A percentile compares a stretch with the other conserved stretches of the same genome.
These are phyloP conservation scores for Orgyia antiqua DNA, from an alignment of 2,888 invertebrate genomes.

Conservation along the genomic window DNA sequence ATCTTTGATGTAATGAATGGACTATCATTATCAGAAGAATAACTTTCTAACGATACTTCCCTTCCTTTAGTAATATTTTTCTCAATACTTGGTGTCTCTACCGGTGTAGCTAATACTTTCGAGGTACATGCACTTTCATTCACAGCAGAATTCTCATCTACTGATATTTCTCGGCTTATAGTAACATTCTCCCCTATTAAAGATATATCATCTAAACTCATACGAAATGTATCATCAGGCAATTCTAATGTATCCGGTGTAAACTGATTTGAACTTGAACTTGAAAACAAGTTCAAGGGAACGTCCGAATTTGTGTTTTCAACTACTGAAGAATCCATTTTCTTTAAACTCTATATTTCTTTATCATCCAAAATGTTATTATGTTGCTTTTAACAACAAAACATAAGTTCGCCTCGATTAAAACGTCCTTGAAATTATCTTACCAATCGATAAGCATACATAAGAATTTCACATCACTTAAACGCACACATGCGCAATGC, in stretches of 20 bases:
- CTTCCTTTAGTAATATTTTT: too few species aligned
- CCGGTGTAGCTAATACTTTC: conserved; percentile 24
- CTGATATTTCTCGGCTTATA: conserved; percentile 42
- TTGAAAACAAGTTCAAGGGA: conserved; percentile 28
- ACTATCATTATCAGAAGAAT: conserved; percentile 14
- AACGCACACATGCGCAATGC: conserved; percentile 56
- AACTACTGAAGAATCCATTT: conserved; percentile 44
- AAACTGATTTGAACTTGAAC: conserved; percentile 52
- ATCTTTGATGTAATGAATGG: conserved; percentile 29
- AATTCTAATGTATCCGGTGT: conserved; percentile 51
- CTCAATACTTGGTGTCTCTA: conserved; percentile 27
- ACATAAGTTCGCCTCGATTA: conserved; percentile 30
- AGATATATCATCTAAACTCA: conserved; percentile 57
- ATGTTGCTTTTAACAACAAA: conserved; percentile 18
- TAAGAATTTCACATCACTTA: conserved; percentile 70
- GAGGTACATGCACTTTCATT: conserved; percentile 25
- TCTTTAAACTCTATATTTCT: conserved; percentile 11
- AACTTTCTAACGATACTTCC: conserved; percentile 40
- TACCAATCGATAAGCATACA: conserved; percentile 65
- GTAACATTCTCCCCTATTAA: conserved; percentile 66
- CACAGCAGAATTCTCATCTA: conserved; percentile 29
- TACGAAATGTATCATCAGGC: conserved; percentile 62
- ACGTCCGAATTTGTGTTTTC: conserved; percentile 34
- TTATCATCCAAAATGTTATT: conserved; percentile 11
- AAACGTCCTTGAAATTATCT: conserved; percentile 68